These are phyloP conservation scores for Muscidifurax raptorellus DNA, from an alignment of 1,140 invertebrate species.

Conservation along the genomic window DNA sequence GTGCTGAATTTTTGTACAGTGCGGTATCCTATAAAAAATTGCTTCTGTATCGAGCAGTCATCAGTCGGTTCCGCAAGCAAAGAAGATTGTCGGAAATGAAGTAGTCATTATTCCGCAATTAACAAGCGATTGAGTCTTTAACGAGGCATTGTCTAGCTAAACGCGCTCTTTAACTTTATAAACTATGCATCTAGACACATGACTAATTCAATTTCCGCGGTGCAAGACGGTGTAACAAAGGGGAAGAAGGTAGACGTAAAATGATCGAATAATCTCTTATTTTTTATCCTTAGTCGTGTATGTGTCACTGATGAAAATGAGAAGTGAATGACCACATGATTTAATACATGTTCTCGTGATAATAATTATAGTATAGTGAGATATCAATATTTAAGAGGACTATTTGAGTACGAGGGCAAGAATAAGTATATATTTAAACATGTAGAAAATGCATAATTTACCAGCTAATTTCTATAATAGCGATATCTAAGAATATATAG, in stretches of 20 bases:
- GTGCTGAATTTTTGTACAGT: neutral
- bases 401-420: conserved; percentile 17
- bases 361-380: conserved; percentile 2
- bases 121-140: neutral
- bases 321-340: conserved; percentile 26
- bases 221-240: conserved; percentile 35
- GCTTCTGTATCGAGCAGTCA: conserved; percentile 1
- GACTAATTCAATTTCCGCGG: conserved; percentile 49
- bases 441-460: conserved; percentile 59
- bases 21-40: neutral
- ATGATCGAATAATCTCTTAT: conserved; percentile 36
- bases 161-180: neutral
- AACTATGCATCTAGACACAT: conserved; percentile 12
- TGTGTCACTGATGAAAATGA: conserved; percentile 34
- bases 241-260: conserved; percentile 6
- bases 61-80: conserved; percentile 36
- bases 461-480: conserved; percentile 62
- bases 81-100: conserved; percentile 47
- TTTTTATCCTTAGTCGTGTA: conserved; percentile 49
- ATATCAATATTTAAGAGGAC: neutral
- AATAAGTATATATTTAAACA: conserved; percentile 52
- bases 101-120: conserved; percentile 44
- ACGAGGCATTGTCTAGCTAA: neutral
- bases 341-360: conserved; percentile 10
- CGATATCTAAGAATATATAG: conserved; percentile 31